Base-by-base conservation (phyloP, 2,113 vertebrate species). In the Apeltes quadracus region DNA sequence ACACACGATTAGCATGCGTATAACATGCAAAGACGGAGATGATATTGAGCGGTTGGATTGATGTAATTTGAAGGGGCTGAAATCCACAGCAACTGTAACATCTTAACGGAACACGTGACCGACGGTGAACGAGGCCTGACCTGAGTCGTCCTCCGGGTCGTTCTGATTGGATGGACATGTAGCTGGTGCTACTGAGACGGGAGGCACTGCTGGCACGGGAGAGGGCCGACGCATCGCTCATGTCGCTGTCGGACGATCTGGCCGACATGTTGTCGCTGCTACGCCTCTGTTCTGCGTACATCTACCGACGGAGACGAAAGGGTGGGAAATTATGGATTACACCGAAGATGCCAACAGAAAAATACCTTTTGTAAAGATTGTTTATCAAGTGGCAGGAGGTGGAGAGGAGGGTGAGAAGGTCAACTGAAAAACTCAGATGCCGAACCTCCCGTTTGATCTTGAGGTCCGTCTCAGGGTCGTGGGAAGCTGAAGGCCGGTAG, bases 161-260 rank as follows among this genome's bases (percentile, higher is more conserved):
- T 81, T 99, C 98, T 68, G 98, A 99, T 84, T 98, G 98, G 93
- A 98, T 95, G 41, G 97, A 99, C 96, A 98, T 96, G 94, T 97
- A 98, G 93, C 97, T 98, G 92, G 96, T 96, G 94, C 96, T 98
- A 93, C 97, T 99, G 93, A 99, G 96, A 88, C 96, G 95, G 73
- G 97, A 99, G 95, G 95, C 96, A 95, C 97, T 98, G 95, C 97
- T 98, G 95, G 97, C 96, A 68, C 94, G 93, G 87, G 97, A 99
- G 90, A 98, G 91, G 92, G 95, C 97, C 27, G 98, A 99, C 89
- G 93, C 94, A 50, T 99, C 97, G 69, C 98, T 99, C 92, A 95
- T 94, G 76, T 99, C 98, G n/a, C 98, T 99, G 93, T 99, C 98
- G 59, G 98, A 98, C 54, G 98, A 99, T 61, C 92, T 94, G 86